phyloP scores from a whole-genome alignment of 1,140 invertebrate genomes.

The Acromyrmex echinatior region DNA sequence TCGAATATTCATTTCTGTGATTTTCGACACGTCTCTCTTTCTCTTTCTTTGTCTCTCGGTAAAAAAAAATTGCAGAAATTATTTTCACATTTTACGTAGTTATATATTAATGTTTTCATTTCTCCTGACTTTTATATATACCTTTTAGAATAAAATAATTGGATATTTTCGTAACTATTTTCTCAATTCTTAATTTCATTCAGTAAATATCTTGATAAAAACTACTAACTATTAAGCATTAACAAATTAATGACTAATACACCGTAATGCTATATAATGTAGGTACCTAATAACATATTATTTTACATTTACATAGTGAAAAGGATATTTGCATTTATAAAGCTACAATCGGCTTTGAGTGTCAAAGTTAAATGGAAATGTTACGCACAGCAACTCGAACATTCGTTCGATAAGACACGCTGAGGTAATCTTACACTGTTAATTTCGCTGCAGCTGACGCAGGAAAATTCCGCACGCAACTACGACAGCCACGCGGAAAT shows the following conservation, averaged over 20 bases:
- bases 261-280: not conserved
- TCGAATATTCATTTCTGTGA: conserved; percentile 38
- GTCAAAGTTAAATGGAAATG: conserved; percentile 6
- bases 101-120: not conserved
- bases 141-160: not conserved
- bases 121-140: not conserved
- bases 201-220: not conserved
- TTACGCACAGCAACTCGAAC: not conserved
- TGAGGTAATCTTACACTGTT: conserved; percentile 36
- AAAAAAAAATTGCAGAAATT: not conserved
- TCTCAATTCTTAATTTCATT: not conserved
- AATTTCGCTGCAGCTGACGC: conserved; percentile 47
- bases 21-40: conserved; percentile 8
- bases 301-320: not conserved
- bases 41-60: not conserved
- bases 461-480: conserved; percentile 52
- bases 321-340: conserved; percentile 8
- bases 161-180: no score
- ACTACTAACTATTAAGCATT: not conserved
- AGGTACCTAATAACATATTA: not conserved
- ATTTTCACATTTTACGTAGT: not conserved
- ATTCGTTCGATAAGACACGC: not conserved
- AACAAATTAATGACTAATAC: not conserved
- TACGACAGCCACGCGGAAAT: conserved; percentile 60
- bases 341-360: not conserved